A percentile compares a stretch with the other conserved stretches of the same genome.
phyloP scores from a whole-genome alignment of 2,888 invertebrate species.

The Suillia variegata region DNA sequence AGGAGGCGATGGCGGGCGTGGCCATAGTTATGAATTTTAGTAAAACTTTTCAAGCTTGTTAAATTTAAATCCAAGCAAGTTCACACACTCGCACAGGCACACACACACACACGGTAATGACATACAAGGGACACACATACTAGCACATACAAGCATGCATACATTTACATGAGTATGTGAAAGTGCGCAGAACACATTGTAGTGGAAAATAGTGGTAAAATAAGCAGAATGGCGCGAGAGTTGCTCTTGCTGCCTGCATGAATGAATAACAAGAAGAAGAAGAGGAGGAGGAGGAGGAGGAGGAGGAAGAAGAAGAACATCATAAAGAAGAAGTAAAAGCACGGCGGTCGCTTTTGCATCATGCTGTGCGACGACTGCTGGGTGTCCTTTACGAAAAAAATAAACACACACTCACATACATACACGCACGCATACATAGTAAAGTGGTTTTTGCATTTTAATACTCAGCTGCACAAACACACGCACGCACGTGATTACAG shows the following conservation, averaged over 20 bases:
- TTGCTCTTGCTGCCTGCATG: background rate
- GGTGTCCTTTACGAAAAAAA: conserved; percentile 38
- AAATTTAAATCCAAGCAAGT: conserved; percentile 15
- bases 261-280: conserved; percentile 46
- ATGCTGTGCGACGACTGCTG: conserved; percentile 45
- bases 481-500: too few relatives aligned
- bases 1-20: background rate
- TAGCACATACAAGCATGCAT: background rate
- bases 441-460: conserved; percentile 40
- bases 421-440: too few relatives aligned
- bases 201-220: background rate
- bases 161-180: background rate
- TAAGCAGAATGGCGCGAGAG: background rate
- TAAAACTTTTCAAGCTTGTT: conserved; percentile 17
- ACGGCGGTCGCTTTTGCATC: conserved; percentile 32
- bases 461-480: conserved; percentile 44
- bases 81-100: background rate
- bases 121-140: conserved; percentile 6
- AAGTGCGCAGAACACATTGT: background rate
- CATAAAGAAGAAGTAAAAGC: too few relatives aligned
- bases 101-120: background rate
- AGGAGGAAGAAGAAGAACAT: too few relatives aligned
- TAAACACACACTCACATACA: too few relatives aligned
- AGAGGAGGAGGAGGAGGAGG: too few relatives aligned
- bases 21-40: conserved; percentile 12